phyloP scores from a whole-genome alignment of 2,113 vertebrate genomes.

The Daphoenositta chrysoptera region DNA sequence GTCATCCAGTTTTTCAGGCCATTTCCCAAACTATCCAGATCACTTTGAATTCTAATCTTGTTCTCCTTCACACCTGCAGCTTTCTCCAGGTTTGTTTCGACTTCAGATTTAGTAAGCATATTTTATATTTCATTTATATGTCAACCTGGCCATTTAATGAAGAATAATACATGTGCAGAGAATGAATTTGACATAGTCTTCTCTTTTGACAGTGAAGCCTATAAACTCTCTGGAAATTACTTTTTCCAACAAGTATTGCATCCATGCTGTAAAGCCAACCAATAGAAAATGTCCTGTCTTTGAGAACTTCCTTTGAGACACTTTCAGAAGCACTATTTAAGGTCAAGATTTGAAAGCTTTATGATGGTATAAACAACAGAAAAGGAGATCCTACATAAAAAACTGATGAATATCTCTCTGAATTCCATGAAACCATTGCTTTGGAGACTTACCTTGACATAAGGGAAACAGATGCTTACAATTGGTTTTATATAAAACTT shows the following conservation, averaged over 20 bases:
- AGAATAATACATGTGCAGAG: not conserved
- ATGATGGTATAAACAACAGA: not conserved
- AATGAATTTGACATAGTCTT: not conserved
- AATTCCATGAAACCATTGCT: not conserved
- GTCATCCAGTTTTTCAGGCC: not conserved
- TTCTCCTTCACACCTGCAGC: not conserved
- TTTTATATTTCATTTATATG: not conserved
- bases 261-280: not conserved
- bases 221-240: not conserved
- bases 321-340: not conserved
- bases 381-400: not conserved
- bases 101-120: not conserved
- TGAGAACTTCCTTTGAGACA: not conserved
- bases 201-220: not conserved
- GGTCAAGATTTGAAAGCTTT: not conserved
- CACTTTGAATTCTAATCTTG: not conserved
- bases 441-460: not conserved
- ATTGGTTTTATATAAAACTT: not conserved
- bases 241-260: not conserved
- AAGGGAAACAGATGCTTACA: not conserved
- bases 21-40: not conserved
- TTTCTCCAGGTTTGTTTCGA: not conserved
- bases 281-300: not conserved
- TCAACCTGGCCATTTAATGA: not conserved
- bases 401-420: not conserved